A percentile compares a stretch with the other conserved stretches of the same genome.
Conservation (phyloP, 1,140 invertebrate genomes). For the Ctenoplectra terminalis region DNA sequence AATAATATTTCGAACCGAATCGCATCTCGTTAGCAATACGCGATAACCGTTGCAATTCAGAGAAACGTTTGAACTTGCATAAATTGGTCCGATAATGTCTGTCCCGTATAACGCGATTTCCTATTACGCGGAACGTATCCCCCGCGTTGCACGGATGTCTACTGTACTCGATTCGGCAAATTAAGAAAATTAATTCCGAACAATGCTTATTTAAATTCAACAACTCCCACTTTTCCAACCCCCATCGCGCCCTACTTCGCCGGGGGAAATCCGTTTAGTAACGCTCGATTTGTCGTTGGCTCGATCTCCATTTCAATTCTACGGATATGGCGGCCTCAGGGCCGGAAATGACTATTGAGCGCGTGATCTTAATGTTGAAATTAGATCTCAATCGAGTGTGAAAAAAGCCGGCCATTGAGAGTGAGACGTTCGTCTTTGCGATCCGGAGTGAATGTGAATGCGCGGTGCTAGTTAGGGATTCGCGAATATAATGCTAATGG, state of each 20-base stretch:
- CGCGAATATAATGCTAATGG: too few relatives aligned
- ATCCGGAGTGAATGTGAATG: too few relatives aligned
- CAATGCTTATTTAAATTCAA: slow-evolving; percentile 37
- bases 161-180: too few relatives aligned
- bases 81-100: too few relatives aligned
- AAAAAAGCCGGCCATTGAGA: neutral
- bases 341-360: slow-evolving; percentile 12
- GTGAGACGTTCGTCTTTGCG: neutral
- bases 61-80: too few relatives aligned
- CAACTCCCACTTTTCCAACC: neutral
- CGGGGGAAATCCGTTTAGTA: slow-evolving; percentile 20
- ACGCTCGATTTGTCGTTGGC: slow-evolving; percentile 33
- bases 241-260: neutral
- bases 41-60: too few relatives aligned
- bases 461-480: too few relatives aligned
- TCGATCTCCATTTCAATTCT: slow-evolving; percentile 35
- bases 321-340: neutral
- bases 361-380: slow-evolving; percentile 41
- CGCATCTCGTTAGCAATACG: too few relatives aligned
- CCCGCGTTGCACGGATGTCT: too few relatives aligned
- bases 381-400: slow-evolving; percentile 51
- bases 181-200: slow-evolving; percentile 33
- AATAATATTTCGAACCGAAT: too few relatives aligned
- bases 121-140: too few relatives aligned
- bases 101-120: too few relatives aligned